Evolutionary conservation across 2,113 vertebrate genomes (phyloP).

Genomic region (Dascyllus trimaculatus): DNA sequence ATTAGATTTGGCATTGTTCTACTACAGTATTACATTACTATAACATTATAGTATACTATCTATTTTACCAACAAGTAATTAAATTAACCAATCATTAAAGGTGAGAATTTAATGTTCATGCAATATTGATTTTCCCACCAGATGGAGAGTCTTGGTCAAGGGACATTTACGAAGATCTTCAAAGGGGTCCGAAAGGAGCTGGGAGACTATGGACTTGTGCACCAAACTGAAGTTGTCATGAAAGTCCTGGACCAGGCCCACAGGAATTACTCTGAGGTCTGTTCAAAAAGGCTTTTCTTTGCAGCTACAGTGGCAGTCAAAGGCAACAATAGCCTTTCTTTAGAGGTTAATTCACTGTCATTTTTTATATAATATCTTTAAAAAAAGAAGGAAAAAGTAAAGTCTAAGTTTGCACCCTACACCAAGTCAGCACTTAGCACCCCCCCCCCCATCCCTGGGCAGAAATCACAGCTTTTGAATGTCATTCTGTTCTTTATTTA

Average conservation of each 20-base stretch:
- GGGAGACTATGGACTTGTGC: constrained; percentile 92
- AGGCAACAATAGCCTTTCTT: background rate
- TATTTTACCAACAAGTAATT: background rate
- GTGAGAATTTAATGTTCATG: background rate
- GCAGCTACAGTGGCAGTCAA: background rate
- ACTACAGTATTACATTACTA: background rate
- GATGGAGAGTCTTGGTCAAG: constrained; percentile 95
- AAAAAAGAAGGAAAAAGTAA: too few relatives aligned
- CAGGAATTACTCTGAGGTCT: constrained; percentile 96
- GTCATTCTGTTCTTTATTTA: too few relatives aligned
- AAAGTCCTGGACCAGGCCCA: constrained; percentile 96
- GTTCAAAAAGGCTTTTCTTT: background rate
- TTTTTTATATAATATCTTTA: too few relatives aligned
- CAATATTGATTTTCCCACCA: constrained; percentile 65
- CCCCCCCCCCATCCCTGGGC: too few relatives aligned
- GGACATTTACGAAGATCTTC: constrained; percentile 97
- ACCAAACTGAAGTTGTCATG: constrained; percentile 95
- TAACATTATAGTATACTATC: background rate
- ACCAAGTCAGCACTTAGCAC: background rate
- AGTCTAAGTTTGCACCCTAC: background rate
- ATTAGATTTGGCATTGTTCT: background rate
- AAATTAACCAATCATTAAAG: background rate
- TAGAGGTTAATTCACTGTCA: too few relatives aligned
- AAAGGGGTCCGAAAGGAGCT: constrained; percentile 93
- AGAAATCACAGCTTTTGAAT: too few relatives aligned